Base-by-base conservation (phyloP, 1,140 invertebrate species). In the Heliconius himera region DNA sequence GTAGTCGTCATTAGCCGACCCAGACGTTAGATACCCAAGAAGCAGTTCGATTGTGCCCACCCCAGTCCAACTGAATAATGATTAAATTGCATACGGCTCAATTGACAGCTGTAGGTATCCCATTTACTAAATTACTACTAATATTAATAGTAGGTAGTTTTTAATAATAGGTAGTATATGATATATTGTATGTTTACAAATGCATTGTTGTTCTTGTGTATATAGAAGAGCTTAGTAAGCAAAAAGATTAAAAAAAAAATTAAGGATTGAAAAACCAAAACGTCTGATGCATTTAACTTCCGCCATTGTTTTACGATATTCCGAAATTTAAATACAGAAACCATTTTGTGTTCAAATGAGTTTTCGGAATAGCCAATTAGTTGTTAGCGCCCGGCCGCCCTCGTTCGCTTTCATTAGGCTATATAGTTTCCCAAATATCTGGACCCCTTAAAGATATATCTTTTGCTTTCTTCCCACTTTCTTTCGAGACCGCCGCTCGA, bases 271-370 rank as follows among this genome's bases (percentile, higher is more conserved):
- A 82, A 86, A 89, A 90, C 86, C 84, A 83, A 89, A 89, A 89
- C 85, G 83, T 85, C 87, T 88, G 88, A 90, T 91, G 91, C 87
- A 87, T 89, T 92, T 91, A 92, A 93, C 89, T 90, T 92, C 90
- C 87, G 85, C 84, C 87, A 87, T 92, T 92, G 89, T 93, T 92
- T 92, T 91, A 94, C 86, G 83, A 88, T 93, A 94, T 91, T 87
- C 87, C 90, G 86, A 92, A 94, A 94, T 94, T 94, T 94, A 94
- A 94, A 94, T 94, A 94, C 91, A 89, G 87, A 94, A 94, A 90
- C 93, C 93, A 93, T 94, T 94, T 93, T 93, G 91, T 91, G 92
- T 94, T 93, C 91, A 93, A 94, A 94, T 93, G 93, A 94, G 93
- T 94, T 94, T 94, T 93, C 87, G 88, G 91, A 94, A 93, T 94